Evolutionary conservation across 2,888 invertebrate genomes (phyloP), one percentile per base, ranked within the genome.

Genomic region (Kryphioiulus occultus): DNA sequence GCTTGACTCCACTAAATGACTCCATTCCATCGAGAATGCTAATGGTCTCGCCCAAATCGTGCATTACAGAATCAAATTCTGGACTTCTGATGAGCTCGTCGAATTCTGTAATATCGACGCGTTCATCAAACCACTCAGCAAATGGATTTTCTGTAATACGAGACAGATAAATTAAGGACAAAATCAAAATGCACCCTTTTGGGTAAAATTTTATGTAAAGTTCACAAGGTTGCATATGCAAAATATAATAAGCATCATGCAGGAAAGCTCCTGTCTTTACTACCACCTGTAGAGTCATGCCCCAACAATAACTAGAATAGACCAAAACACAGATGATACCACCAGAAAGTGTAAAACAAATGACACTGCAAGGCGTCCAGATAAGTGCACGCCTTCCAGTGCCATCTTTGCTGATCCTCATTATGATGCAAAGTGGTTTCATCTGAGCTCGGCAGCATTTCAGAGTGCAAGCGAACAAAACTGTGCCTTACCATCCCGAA

Each of bases 31-130:
- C 26, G 26, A 68, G 19, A 68, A 68, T 68, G 68, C 68, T 26
- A 10, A 44, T 44, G 44, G 44, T 44, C 12, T 82, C 32, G 32
- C 82, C 32, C 35, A 84, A 39, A 22, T 32, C 35, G n/a, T 39
- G 84, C 84, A 84, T 84, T n/a, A 84, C 84, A 32, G 84, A 84
- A 84, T 84, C 39, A 42, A 32, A 84, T 10, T 32, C 84, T n/a
- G 84, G 84, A 84, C 35, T 84, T 35, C 12, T 30, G 22, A 84
- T 42, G 39, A 84, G 35, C 35, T 84, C 35, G 10, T 32, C 84
- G 19, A 84, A 39, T 39, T 32, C 84, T n/a, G 35, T 42, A 19
- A 84, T 1, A 42, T 84, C 84, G n/a, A 84, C 42, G 17, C 84
- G 35, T 30, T 32, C 84, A 42, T 84, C 84, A 17, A 84, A 32